Percentiles rank a stretch among this genome's conserved stretches.
These are phyloP conservation scores for Otis tarda DNA, from an alignment of 2,113 vertebrate genomes.

Conservation along the genomic window DNA sequence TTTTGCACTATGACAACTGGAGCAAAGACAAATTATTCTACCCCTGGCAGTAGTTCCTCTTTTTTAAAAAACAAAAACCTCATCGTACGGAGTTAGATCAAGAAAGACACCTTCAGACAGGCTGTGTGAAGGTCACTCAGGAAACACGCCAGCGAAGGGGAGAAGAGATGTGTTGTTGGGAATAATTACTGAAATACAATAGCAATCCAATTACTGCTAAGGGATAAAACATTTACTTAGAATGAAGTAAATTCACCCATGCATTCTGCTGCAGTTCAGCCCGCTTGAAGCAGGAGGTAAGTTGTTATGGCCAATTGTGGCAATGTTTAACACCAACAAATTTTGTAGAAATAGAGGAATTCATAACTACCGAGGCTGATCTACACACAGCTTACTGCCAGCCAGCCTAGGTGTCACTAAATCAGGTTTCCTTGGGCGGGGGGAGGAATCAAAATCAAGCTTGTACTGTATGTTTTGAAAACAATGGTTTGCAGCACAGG, in stretches of 20 bases:
- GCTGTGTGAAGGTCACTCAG: constrained; percentile 18
- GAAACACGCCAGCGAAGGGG: neutral
- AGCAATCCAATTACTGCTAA: constrained; percentile 53
- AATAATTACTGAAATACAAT: constrained; percentile 50
- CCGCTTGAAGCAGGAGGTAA: neutral
- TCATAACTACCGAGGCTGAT: neutral
- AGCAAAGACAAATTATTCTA: constrained; percentile 43
- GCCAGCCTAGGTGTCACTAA: neutral
- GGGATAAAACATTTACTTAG: constrained; percentile 51
- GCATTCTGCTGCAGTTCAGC: neutral
- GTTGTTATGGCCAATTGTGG: neutral
- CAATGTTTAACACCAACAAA: neutral
- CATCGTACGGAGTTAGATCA: neutral
- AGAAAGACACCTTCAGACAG: constrained; percentile 34
- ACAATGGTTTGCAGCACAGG: neutral
- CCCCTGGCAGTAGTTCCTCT: neutral
- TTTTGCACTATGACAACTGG: neutral
- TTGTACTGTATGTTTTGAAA: neutral
- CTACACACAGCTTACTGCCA: neutral
- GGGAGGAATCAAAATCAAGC: neutral
- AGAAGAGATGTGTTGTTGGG: constrained; percentile 39
- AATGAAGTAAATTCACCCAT: constrained; percentile 2
- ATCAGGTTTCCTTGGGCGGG: neutral
- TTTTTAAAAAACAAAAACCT: neutral
- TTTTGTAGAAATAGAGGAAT: neutral